Conservation (phyloP, 2,888 invertebrate genomes). For the Cephonodes hylas region DNA sequence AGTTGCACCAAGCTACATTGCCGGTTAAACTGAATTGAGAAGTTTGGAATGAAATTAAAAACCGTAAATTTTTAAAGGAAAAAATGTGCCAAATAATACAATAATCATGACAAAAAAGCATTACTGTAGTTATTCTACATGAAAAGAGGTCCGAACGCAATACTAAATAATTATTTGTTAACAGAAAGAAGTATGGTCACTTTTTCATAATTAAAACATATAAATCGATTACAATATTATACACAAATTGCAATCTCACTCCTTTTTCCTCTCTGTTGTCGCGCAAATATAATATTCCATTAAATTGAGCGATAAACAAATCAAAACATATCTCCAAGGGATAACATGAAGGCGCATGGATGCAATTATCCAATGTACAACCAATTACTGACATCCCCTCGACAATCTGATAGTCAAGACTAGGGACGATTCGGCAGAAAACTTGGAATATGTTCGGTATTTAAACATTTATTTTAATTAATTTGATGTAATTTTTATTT, state of each 20-base stretch:
- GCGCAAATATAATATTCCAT: conserved; percentile 7
- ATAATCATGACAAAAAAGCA: too few relatives aligned
- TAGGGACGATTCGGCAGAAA: neutral
- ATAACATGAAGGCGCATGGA: conserved; percentile 12
- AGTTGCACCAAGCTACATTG: neutral
- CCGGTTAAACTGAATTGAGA: neutral
- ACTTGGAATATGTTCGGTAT: too few relatives aligned
- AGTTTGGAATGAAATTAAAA: neutral
- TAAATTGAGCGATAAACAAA: conserved; percentile 10
- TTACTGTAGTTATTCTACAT: too few relatives aligned
- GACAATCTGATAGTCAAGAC: conserved; percentile 1
- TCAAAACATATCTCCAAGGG: conserved; percentile 14
- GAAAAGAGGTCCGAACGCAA: too few relatives aligned
- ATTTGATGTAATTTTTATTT: too few relatives aligned
- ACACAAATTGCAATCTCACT: neutral
- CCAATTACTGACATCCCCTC: conserved; percentile 68
- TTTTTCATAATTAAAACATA: too few relatives aligned
- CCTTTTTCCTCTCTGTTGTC: conserved; percentile 11
- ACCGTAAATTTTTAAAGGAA: too few relatives aligned
- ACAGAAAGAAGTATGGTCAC: too few relatives aligned
- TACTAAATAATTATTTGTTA: too few relatives aligned
- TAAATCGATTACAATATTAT: neutral
- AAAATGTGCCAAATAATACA: too few relatives aligned
- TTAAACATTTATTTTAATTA: too few relatives aligned
- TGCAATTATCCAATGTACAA: conserved; percentile 71